phyloP scores from a whole-genome alignment of 2,888 invertebrate genomes.

The Lypha dubia region DNA sequence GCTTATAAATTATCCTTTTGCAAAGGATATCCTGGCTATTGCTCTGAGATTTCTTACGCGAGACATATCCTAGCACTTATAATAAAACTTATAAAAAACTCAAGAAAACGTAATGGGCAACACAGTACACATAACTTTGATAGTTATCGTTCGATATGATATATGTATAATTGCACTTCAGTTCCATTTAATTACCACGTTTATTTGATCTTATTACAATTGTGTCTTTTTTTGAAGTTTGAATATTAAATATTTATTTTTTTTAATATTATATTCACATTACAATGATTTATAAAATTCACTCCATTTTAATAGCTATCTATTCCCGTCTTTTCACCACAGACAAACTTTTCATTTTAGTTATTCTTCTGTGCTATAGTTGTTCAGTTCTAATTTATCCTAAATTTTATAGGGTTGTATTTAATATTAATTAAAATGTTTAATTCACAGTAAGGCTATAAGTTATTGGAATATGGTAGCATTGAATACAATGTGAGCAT shows the following conservation, averaged over 20 bases:
- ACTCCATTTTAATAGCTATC: conserved; percentile 57
- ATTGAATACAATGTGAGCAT: background rate
- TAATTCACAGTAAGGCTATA: conserved; percentile 6
- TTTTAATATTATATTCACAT: conserved; percentile 47
- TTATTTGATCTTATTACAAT: conserved; percentile 2
- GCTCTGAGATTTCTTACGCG: background rate
- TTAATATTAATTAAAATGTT: background rate
- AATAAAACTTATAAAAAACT: background rate
- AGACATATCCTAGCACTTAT: conserved; percentile 1
- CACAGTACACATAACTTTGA: conserved; percentile 48
- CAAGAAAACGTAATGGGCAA: conserved; percentile 8
- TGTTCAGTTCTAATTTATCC: conserved; percentile 23
- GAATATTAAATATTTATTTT: conserved; percentile 24
- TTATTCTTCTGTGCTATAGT: no score
- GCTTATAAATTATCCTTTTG: conserved; percentile 8
- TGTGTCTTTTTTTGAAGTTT: background rate
- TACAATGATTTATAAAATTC: conserved; percentile 55
- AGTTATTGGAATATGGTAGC: background rate
- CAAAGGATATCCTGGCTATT: conserved; percentile 22
- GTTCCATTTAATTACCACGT: conserved; percentile 50
- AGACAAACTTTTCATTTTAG: conserved; percentile 24
- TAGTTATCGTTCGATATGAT: conserved; percentile 45
- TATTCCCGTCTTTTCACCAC: conserved; percentile 35
- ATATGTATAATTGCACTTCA: conserved; percentile 38
- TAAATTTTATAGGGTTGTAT: conserved; percentile 41